phyloP scores from a whole-genome alignment of 2,797 vertebrate genomes.

The Phoxinus dragarum region DNA sequence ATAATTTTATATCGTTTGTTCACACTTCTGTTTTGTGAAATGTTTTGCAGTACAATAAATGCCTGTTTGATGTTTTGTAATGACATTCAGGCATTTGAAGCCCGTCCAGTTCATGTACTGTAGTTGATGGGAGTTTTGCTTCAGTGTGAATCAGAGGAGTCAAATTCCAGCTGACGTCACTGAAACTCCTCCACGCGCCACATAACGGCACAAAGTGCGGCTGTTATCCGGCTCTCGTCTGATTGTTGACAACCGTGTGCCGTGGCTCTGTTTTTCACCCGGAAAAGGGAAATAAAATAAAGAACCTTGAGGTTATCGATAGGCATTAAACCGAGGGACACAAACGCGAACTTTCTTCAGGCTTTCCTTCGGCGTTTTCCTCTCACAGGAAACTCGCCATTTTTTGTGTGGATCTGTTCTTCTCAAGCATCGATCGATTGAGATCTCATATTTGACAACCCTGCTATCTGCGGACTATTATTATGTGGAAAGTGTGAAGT shows the following conservation, averaged over 20 bases:
- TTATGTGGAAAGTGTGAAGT: background rate
- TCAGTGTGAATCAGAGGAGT: slow-evolving; percentile 65
- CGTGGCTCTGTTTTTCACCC: background rate
- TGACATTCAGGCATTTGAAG: background rate
- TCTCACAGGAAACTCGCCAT: slow-evolving; percentile 18
- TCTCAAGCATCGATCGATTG: background rate
- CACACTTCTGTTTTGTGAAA: background rate
- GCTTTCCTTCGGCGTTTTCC: background rate
- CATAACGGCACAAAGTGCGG: slow-evolving; percentile 56
- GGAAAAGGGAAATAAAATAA: background rate
- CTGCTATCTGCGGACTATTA: background rate
- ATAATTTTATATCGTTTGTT: too few relatives aligned
- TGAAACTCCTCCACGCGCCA: slow-evolving; percentile 63
- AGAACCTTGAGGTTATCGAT: background rate
- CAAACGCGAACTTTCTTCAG: background rate
- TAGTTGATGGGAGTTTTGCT: slow-evolving; percentile 60
- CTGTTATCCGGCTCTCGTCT: slow-evolving; percentile 8
- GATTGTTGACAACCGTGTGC: background rate
- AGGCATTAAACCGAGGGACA: background rate
- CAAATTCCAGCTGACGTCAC: slow-evolving; percentile 78
- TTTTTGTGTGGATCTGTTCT: background rate
- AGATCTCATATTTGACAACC: background rate
- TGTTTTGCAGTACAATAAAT: background rate
- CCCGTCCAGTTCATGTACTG: background rate
- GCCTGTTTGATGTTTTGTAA: background rate